Conservation (phyloP, 1,140 invertebrate genomes). For the Eupeodes corollae region DNA sequence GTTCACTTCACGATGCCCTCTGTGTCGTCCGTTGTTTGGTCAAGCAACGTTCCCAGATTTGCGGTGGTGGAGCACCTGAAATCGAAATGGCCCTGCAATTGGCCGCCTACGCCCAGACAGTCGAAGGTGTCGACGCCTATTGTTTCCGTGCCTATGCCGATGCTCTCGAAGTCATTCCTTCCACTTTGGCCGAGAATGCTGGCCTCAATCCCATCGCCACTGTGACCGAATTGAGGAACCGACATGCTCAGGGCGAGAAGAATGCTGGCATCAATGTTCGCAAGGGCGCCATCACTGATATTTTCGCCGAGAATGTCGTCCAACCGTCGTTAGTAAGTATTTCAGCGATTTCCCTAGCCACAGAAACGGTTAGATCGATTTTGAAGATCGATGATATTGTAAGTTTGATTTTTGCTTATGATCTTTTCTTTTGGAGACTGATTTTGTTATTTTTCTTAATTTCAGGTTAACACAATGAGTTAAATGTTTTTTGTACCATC, state of each 20-base stretch:
- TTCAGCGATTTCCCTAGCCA: conserved; percentile 86
- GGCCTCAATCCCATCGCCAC: conserved; percentile 96
- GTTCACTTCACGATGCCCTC: conserved; percentile 95
- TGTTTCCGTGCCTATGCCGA: conserved; percentile 91
- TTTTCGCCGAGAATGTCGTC: conserved; percentile 93
- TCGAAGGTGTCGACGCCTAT: conserved; percentile 88
- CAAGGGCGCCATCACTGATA: conserved; percentile 91
- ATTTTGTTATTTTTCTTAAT: conserved; percentile 4
- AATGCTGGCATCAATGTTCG: conserved; percentile 93
- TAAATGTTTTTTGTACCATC: conserved; percentile 12
- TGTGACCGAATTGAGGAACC: conserved; percentile 91
- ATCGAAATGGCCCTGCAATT: conserved; percentile 83
- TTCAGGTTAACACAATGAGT: conserved; percentile 29
- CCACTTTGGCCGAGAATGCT: conserved; percentile 97
- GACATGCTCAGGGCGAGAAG: conserved; percentile 75
- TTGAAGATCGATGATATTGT: conserved; percentile 99
- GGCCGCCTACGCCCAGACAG: conserved; percentile 67
- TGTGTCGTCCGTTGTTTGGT: conserved; percentile 97
- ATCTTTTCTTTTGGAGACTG: background rate
- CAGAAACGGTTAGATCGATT: conserved; percentile 95
- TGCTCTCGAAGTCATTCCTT: conserved; percentile 93
- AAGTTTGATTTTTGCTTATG: conserved; percentile 33
- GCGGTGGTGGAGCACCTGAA: conserved; percentile 95
- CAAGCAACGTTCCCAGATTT: conserved; percentile 79
- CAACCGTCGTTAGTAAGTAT: conserved; percentile 93